A percentile compares a stretch with the other conserved stretches of the same genome.
Evolutionary conservation across 2,113 vertebrate species (phyloP).

Genomic region (Ictalurus furcatus): DNA sequence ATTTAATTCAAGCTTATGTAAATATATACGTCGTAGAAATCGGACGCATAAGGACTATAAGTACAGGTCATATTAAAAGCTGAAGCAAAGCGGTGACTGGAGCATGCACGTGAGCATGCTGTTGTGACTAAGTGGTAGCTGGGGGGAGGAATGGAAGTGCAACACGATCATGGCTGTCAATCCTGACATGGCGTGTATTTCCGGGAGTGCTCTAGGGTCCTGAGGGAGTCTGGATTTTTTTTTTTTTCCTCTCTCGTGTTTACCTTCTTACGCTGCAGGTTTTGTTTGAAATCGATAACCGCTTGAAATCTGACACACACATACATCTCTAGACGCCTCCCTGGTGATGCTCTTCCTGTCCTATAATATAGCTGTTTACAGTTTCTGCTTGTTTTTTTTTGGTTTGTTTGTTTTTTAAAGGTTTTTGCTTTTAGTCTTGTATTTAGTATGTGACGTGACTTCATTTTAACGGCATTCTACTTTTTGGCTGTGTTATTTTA

Average conservation of each 20-base stretch:
- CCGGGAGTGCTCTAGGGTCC: not conserved
- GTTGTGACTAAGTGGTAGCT: not conserved
- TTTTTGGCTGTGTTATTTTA: not conserved
- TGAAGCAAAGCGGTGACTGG: not conserved
- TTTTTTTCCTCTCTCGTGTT: not conserved
- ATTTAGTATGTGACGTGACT: not conserved
- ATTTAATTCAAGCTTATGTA: not conserved
- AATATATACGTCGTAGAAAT: not conserved
- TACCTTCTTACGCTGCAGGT: conserved; percentile 1
- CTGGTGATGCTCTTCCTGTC: not conserved
- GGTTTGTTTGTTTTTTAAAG: not conserved
- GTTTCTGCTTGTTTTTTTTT: too few relatives aligned
- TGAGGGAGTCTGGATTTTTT: conserved; percentile 20
- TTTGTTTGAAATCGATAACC: not conserved
- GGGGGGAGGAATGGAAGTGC: not conserved
- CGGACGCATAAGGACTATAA: not conserved
- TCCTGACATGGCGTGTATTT: not conserved
- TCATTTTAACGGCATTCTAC: not conserved
- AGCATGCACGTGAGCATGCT: not conserved
- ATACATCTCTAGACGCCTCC: not conserved
- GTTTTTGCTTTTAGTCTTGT: not conserved
- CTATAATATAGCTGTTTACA: not conserved
- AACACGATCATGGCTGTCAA: not conserved
- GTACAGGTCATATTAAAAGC: not conserved
- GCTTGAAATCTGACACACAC: not conserved